These are phyloP conservation scores for Saxidomus purpurata DNA, from an alignment of 1,140 invertebrate genomes.

Conservation along the genomic window DNA sequence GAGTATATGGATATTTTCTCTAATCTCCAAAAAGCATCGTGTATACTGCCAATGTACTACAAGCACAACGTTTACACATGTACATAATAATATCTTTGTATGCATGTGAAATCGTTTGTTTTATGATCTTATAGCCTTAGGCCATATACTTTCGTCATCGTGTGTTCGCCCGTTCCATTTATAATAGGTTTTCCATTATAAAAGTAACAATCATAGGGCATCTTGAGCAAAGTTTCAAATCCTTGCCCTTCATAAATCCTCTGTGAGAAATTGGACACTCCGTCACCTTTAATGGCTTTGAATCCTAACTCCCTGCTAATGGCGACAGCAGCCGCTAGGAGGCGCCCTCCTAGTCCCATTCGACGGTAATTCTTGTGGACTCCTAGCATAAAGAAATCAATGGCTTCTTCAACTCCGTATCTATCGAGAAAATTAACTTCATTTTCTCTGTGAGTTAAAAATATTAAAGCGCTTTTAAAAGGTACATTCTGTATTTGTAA, in stretches of 20 bases:
- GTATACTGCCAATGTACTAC: too few relatives aligned
- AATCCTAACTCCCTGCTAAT: slow-evolving; percentile 40
- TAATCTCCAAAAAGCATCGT: too few relatives aligned
- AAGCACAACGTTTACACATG: too few relatives aligned
- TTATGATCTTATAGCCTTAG: slow-evolving; percentile 19
- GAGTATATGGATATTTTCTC: too few relatives aligned
- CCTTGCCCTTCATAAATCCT: slow-evolving; percentile 41
- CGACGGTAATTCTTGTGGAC: slow-evolving; percentile 46
- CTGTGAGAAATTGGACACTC: slow-evolving; percentile 54
- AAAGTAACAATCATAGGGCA: slow-evolving; percentile 54
- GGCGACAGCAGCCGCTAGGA: slow-evolving; percentile 27
- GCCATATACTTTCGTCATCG: slow-evolving; percentile 47
- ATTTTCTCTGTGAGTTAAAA: slow-evolving; percentile 11
- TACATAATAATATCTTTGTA: too few relatives aligned
- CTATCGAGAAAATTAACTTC: slow-evolving; percentile 45
- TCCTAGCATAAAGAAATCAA: slow-evolving; percentile 50
- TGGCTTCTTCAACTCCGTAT: slow-evolving; percentile 45
- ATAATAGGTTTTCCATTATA: slow-evolving; percentile 37
- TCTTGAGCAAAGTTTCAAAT: slow-evolving; percentile 25
- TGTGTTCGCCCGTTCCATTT: slow-evolving; percentile 30
- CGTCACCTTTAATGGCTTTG: slow-evolving; percentile 47
- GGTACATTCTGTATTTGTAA: slow-evolving; percentile 19
- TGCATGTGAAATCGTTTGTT: too few relatives aligned
- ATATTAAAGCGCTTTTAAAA: neutral
- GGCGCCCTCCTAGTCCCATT: slow-evolving; percentile 40